Evolutionary conservation across 2,113 vertebrate genomes (phyloP).

Genomic region (Monopterus albus): DNA sequence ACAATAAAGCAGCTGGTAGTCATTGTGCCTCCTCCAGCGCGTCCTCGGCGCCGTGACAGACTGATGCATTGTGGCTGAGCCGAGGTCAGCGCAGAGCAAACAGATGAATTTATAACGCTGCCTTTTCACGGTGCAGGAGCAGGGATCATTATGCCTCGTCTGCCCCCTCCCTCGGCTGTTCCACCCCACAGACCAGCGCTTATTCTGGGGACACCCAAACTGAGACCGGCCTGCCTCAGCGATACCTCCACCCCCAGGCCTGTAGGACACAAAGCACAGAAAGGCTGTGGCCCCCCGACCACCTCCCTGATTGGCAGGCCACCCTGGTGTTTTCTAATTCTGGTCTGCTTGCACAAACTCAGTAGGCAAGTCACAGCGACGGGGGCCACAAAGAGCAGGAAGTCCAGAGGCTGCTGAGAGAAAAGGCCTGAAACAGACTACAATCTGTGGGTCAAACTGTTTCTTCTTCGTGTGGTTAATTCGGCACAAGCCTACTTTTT

Average conservation of each 20-base stretch:
- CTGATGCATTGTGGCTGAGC: conserved; percentile 94
- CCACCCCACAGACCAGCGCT: conserved; percentile 87
- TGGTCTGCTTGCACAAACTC: conserved; percentile 18
- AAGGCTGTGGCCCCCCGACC: conserved; percentile 19
- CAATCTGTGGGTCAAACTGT: too few relatives aligned
- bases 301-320: conserved; percentile 27
- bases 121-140: conserved; percentile 88
- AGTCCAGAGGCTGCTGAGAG: too few relatives aligned
- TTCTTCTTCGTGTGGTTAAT: too few relatives aligned
- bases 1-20: conserved; percentile 99
- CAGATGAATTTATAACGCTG: conserved; percentile 99
- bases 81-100: conserved; percentile 98
- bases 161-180: conserved; percentile 80
- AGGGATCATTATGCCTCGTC: conserved; percentile 85
- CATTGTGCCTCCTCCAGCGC: conserved; percentile 92
- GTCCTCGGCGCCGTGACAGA: conserved; percentile 97
- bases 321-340: conserved; percentile 54
- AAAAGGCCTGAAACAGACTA: too few relatives aligned
- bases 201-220: conserved; percentile 89
- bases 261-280: conserved; percentile 59
- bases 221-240: conserved; percentile 69
- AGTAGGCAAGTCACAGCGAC: too few relatives aligned
- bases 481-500: too few relatives aligned
- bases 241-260: conserved; percentile 45
- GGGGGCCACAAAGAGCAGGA: too few relatives aligned